Evolutionary conservation across 2,888 invertebrate genomes (phyloP), one percentile per base, ranked within the genome.

Genomic region (Chymomyza fuscimana): DNA sequence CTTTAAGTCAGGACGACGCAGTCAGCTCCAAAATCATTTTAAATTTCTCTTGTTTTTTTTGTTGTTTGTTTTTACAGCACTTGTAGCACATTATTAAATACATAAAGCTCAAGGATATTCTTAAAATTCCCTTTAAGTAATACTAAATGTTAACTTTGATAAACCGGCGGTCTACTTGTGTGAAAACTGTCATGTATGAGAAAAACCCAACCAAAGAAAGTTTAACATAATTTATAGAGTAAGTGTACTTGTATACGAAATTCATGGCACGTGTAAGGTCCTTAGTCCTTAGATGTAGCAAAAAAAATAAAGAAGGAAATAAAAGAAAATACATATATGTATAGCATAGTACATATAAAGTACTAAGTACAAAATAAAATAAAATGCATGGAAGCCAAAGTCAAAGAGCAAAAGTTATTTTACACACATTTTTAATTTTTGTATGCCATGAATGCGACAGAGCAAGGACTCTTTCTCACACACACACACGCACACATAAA

Each of bases 361-460:
- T 12, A 46, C 40, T 12, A 46, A 46, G 40, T 46, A 46, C 40
- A 46, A 46, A 46, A 46, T 46, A 46, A 46, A 46, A 46, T 46
- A 46, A 46, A 46, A 46, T 46, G 40, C 40, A 86, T 72, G 78
- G 72, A 72, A 70, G 64, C 69, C 78, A 84, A 75, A 84, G 82
- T 84, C 86, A 86, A 83, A 86, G 79, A 71, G 68, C 75, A 79
- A 81, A 83, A 86, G 85, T 84, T 81, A 79, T 81, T 84, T 78
- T 75, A 72, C 74, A 40, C 40, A 70, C 61, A 76, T 77, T 84
- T 82, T 86, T 83, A 86, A 76, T 81, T 74, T 75, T 69, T 62
- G 63, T 46, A 46, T 46, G 65, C 56, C 59, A 56, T 59, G 60
- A 66, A 63, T 70, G 25, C 64, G 50, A 63, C 58, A 15, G n/a